Evolutionary conservation across 2,888 invertebrate species (phyloP).

Genomic region (Suillia variegata): DNA sequence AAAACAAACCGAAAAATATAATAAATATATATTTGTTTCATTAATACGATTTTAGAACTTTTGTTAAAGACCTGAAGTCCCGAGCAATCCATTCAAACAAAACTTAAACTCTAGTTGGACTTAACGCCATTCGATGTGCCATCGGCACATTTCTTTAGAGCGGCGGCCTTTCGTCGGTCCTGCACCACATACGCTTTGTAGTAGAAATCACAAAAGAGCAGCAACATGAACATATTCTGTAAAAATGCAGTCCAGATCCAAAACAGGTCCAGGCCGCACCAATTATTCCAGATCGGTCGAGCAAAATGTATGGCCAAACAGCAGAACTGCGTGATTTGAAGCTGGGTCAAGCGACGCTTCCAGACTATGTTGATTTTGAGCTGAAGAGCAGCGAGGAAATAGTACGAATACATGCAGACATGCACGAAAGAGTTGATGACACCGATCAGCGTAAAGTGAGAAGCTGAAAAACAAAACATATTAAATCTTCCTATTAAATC

Average conservation of each 20-base stretch:
- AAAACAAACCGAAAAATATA: too few relatives aligned
- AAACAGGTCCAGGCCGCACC: slow-evolving; percentile 25
- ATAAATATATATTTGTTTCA: too few relatives aligned
- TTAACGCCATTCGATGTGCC: too few relatives aligned
- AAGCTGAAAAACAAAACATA: slow-evolving; percentile 64
- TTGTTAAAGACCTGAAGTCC: too few relatives aligned
- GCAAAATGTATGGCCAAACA: slow-evolving; percentile 65
- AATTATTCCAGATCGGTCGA: slow-evolving; percentile 34
- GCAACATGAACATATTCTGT: slow-evolving; percentile 41
- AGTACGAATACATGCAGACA: slow-evolving; percentile 77
- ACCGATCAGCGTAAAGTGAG: slow-evolving; percentile 71
- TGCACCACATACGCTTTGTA: slow-evolving; percentile 37
- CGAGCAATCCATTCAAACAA: too few relatives aligned
- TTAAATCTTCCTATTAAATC: too few relatives aligned
- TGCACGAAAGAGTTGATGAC: slow-evolving; percentile 77
- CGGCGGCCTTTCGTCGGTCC: neutral
- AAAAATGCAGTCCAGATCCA: slow-evolving; percentile 20
- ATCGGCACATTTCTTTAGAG: neutral
- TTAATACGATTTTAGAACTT: too few relatives aligned
- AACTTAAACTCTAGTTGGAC: too few relatives aligned
- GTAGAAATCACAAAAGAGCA: slow-evolving; percentile 45
- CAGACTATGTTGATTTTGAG: slow-evolving; percentile 72
- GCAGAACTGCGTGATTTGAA: slow-evolving; percentile 77
- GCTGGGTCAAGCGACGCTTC: slow-evolving; percentile 80
- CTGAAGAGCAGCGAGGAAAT: slow-evolving; percentile 73